Evolutionary conservation across 1,140 invertebrate species (phyloP), one percentile per base, ranked within the genome.

Genomic region (Solen grandis): DNA sequence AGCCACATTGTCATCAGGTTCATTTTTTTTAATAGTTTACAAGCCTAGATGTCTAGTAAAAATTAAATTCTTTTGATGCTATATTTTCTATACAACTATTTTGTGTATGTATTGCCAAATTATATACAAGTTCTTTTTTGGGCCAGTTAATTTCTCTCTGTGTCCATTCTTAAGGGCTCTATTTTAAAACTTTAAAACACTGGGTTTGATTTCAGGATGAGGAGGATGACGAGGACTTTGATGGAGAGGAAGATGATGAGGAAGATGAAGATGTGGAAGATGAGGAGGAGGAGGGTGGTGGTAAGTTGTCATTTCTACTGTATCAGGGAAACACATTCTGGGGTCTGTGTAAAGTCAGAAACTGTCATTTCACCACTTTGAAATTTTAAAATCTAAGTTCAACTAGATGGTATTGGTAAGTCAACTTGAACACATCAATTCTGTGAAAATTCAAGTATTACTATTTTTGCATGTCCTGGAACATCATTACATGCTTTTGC

Each of bases 211-310:
- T 81, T 33, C 75, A 91, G 84, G 90, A 90, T 78, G 90, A 91
- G 31, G 87, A 87, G 36, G 89, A 90, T 65, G 90, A 88, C 50
- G 89, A 90, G 60, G 90, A 91, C 46, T 90, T 88, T 87, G 86
- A 89, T 52, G 87, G 86, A 13, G 84, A 78, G 36, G 85, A 50
- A 59, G 86, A 72, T 10, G 87, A 84, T 29, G 83, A 86, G 10
- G 84, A 88, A 29, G 85, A 87, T 27, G 85, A 87, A 29, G 81
- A 78, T 57, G 85, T 76, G 16, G 84, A 80, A 13, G 84, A 84
- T 25, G 81, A 72, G 31, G 82, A 81, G 35, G 85, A 60, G 46
- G 85, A 83, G 55, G 80, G 54, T 73, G 63, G 60, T 38, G 52
- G 36, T 70, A 52, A 60, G 16, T 38, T 25, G 31, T 33, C n/a